phyloP scores from a whole-genome alignment of 30 jellyfish, hydroid and myxozoan species.

The Hydractinia echinata region DNA sequence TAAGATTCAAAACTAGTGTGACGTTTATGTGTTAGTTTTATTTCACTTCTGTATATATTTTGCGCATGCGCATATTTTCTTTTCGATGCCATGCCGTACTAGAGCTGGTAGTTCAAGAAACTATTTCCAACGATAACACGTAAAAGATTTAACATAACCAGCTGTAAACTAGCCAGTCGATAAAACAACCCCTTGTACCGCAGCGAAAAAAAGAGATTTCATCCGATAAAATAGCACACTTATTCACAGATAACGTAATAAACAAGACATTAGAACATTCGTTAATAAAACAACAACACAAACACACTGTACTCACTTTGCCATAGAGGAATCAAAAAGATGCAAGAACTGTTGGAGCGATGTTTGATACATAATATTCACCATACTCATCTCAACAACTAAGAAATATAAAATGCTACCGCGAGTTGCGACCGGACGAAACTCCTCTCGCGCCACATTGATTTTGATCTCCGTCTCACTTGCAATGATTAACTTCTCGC shows the following conservation, averaged over 20 bases:
- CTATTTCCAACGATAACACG: too few relatives aligned
- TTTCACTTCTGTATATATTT: too few relatives aligned
- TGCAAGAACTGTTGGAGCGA: slow-evolving; percentile 86
- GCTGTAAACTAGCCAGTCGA: too few relatives aligned
- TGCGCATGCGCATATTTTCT: too few relatives aligned
- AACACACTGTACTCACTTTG: slow-evolving; percentile 34
- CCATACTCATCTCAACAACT: slow-evolving; percentile 97
- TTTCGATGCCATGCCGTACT: too few relatives aligned
- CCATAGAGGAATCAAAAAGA: slow-evolving; percentile 81
- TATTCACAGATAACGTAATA: not conserved
- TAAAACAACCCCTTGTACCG: too few relatives aligned
- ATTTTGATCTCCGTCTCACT: slow-evolving; percentile 86
- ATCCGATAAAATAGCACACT: not conserved
- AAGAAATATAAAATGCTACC: slow-evolving; percentile 89
- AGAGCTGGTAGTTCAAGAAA: too few relatives aligned
- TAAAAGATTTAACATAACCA: too few relatives aligned
- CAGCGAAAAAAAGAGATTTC: too few relatives aligned
- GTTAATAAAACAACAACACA: not conserved
- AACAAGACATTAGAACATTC: not conserved
- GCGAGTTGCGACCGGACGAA: slow-evolving; percentile 92
- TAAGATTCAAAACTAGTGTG: too few relatives aligned
- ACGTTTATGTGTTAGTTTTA: too few relatives aligned
- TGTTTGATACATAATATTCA: slow-evolving; percentile 84
- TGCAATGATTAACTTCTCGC: slow-evolving; percentile 83
- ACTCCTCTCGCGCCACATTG: slow-evolving; percentile 89